A percentile compares a stretch with the other conserved stretches of the same genome.
These are phyloP conservation scores for Tursiops truncatus DNA, from an alignment of 2,113 vertebrate genomes.

Conservation along the genomic window DNA sequence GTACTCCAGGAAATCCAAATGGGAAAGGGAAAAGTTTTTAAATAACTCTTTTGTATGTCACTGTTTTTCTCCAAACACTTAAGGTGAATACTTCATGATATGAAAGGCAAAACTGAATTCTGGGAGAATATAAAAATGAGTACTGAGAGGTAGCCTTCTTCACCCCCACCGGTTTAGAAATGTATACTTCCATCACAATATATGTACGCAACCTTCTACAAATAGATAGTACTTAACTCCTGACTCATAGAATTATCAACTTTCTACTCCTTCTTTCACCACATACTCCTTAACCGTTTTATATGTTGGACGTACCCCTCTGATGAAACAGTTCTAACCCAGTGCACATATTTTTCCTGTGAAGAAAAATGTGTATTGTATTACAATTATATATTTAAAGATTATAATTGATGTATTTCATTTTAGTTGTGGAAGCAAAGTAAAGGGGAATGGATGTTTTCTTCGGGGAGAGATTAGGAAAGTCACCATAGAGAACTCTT, in stretches of 20 bases:
- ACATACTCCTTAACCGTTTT: neutral
- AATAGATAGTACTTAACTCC: neutral
- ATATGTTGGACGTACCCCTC: neutral
- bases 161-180: neutral
- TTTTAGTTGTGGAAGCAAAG: neutral
- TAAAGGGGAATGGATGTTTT: neutral
- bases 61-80: neutral
- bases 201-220: accelerated
- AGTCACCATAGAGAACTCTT: accelerated
- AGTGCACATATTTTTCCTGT: neutral
- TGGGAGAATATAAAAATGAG: neutral
- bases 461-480: neutral
- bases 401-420: neutral
- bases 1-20: neutral
- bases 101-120: neutral
- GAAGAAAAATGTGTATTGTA: neutral
- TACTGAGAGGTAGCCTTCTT: neutral
- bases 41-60: neutral
- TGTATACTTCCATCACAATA: accelerated
- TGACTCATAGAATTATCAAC: neutral
- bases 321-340: neutral
- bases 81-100: neutral
- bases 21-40: neutral
- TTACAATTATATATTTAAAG: neutral
- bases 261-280: neutral